Evolutionary conservation across 1,140 invertebrate species (phyloP).

Genomic region (Drosophila ananassae): DNA sequence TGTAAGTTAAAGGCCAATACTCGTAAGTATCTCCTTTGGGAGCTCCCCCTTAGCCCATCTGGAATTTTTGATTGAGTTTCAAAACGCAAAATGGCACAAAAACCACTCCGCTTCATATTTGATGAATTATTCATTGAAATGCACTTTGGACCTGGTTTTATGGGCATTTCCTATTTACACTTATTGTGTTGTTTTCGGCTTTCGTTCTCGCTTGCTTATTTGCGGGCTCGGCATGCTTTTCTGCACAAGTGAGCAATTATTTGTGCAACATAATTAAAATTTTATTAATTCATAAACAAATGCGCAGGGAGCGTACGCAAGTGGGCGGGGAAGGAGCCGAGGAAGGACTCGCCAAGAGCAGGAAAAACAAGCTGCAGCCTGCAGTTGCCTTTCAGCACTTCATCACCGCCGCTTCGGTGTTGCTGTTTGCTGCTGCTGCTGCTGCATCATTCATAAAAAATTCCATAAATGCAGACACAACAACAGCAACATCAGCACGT

Average conservation of each 20-base stretch:
- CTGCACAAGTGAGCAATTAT: slow-evolving; percentile 73
- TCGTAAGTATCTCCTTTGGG: too few species aligned
- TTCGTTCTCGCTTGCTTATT: slow-evolving; percentile 27
- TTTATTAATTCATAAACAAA: slow-evolving; percentile 79
- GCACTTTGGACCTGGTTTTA: slow-evolving; percentile 40
- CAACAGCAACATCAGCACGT: slow-evolving; percentile 31
- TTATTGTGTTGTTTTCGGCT: slow-evolving; percentile 42
- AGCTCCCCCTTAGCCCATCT: background rate
- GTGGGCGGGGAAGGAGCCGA: background rate
- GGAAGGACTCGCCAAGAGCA: slow-evolving; percentile 42
- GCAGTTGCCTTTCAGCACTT: slow-evolving; percentile 51
- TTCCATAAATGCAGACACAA: slow-evolving; percentile 63
- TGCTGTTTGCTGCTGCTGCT: slow-evolving; percentile 38
- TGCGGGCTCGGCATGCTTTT: slow-evolving; percentile 39
- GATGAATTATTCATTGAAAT: slow-evolving; percentile 51
- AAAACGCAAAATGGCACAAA: slow-evolving; percentile 3
- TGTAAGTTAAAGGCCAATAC: background rate
- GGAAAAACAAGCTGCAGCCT: slow-evolving; percentile 6
- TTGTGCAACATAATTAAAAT: slow-evolving; percentile 79
- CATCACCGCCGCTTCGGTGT: slow-evolving; percentile 47
- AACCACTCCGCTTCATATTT: slow-evolving; percentile 19
- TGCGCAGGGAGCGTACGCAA: slow-evolving; percentile 49
- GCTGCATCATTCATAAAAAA: slow-evolving; percentile 76
- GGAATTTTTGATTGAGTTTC: slow-evolving; percentile 22
- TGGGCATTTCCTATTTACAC: slow-evolving; percentile 51